phyloP scores from a whole-genome alignment of 1,140 invertebrate species.

The Cyclina sinensis region DNA sequence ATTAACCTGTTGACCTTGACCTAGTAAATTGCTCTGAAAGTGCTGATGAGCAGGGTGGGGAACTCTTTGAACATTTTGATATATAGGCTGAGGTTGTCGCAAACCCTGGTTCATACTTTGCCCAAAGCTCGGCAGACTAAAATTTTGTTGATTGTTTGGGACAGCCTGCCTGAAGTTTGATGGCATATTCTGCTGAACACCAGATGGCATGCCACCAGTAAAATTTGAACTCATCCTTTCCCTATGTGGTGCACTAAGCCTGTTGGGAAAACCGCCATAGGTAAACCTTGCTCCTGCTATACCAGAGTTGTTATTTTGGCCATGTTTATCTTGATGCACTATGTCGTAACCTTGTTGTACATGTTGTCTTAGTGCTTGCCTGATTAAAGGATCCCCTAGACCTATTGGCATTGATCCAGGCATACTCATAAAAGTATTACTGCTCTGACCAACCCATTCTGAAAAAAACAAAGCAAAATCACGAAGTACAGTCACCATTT shows the following conservation, averaged over 20 bases:
- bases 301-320: not conserved
- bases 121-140: not conserved
- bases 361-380: not conserved
- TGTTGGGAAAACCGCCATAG: not conserved
- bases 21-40: not conserved
- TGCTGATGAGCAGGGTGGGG: not conserved
- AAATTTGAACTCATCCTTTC: not conserved
- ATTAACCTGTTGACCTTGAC: too few species aligned
- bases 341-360: not conserved
- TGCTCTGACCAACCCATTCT: not conserved
- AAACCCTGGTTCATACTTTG: not conserved
- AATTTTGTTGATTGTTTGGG: not conserved
- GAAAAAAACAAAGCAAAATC: not conserved
- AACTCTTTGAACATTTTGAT: not conserved
- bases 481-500: too few species aligned
- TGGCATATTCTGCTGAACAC: not conserved
- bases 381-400: not conserved
- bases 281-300: not conserved
- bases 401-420: not conserved
- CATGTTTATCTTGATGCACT: slow-evolving; percentile 8
- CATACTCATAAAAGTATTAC: not conserved
- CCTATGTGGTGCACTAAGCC: not conserved
- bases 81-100: not conserved
- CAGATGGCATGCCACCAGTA: not conserved
- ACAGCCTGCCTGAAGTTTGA: not conserved